Evolutionary conservation across 2,888 invertebrate species (phyloP), one percentile per base, ranked within the genome.

Genomic region (Liopterus haemorrhoidalis): DNA sequence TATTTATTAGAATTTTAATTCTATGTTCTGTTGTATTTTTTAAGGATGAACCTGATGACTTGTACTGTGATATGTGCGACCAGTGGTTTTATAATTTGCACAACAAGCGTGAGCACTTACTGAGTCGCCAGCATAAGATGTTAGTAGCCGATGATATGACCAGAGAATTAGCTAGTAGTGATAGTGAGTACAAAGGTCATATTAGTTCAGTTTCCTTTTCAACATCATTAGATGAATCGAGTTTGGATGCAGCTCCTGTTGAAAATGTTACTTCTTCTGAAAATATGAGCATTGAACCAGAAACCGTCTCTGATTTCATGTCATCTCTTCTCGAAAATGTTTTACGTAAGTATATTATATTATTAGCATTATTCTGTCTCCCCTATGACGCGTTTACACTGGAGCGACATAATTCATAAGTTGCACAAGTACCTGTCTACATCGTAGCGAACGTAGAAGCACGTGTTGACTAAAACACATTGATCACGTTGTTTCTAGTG

Each of bases 31-130:
- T 28, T 47, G 35, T 46, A 24, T 39, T 46, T 46, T 58, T 61
- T 12, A 55, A 76, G 74, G 75, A 74, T 53, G 74, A 74, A 60
- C 73, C 73, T 53, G 70, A 70, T 55, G 71, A 72, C 56, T 74
- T 75, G 54, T 74, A 75, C 56, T 77, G 77, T 57, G 66, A 72
- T 46, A 71, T 73, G 3, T 77, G 77, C 59, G 72, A 76, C 57
- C 73, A 74, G 55, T 74, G 73, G 67, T 77, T 77, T 57, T 73
- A 72, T 48, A 73, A 73, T 49, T 58, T 72, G 25, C 76, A 76
- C 56, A 76, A 77, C 58, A 76, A 76, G 58, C 67, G 70, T 41
- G 76, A 76, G 54, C 77, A 77, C 60, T 63, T 76, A 52, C 72
- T 72, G 57, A 75, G 76, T 5, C 64, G 71, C 48, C 72, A 73